Base-by-base conservation (phyloP, 2,113 vertebrate genomes). In the Megaceryle maxima region DNA sequence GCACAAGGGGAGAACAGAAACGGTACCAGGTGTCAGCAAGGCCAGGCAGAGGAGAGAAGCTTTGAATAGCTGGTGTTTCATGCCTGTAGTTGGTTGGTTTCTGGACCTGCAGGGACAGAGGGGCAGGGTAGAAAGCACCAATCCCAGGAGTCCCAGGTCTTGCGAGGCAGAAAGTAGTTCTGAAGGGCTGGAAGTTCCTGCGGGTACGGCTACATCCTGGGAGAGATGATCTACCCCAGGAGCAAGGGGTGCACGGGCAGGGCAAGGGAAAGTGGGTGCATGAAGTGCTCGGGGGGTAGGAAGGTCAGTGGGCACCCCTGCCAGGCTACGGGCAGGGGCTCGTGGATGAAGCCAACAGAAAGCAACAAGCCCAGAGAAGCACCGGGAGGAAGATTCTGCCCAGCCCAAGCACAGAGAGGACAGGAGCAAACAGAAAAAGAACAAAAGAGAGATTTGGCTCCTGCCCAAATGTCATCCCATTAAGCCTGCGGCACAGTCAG, bases 401-500 rank as follows among this genome's bases (percentile, higher is more conserved):
- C 88, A 93, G 86, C 63, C 57, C 64, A 64, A 93, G 72, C 75
- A 70, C 13, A 0, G 80, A 59, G 75, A 95, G 77, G 93, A 94
- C 33, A 25, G 74, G 92, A 96, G 90, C 80, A 86, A 83, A 88
- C 51, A 88, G 88, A 66, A 66, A 48, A 74, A 92, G 96, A 94
- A 94, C 88, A 96, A 79, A 75, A 91, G 93, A 64, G 88, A 94
- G 87, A 87, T 85, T 44, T 97, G 96, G 95, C 96, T 53, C 88
- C 46, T 31, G 93, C 88, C 92, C 95, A 96, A 79, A 79, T 37
- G 77, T 68, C 92, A 97, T 84, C 81, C 83, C 87, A 87, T 93
- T 95, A 84, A 94, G 95, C 67, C 93, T 97, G 96, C 88, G 35
- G 94, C 97, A 97, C 92, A 95, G 90, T 94, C 95, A 95, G 96